A percentile compares a stretch with the other conserved stretches of the same genome.
phyloP scores from a whole-genome alignment of 2,113 vertebrate species.

The Pelvicachromis taeniatus region DNA sequence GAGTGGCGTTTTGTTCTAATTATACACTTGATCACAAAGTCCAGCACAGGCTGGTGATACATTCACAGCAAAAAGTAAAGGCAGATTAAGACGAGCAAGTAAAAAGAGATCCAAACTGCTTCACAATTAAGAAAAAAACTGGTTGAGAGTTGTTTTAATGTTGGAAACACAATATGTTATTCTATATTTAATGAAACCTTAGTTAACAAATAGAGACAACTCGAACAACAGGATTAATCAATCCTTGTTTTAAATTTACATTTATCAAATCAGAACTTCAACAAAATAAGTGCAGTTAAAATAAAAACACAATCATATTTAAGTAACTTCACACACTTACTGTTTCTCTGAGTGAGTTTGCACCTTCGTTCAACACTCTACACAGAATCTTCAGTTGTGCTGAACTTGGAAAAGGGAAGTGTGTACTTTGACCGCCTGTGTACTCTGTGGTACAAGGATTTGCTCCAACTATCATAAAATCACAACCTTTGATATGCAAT shows the following conservation, averaged over 20 bases:
- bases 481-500: neutral
- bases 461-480: neutral
- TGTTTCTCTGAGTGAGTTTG: neutral
- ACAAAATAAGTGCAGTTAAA: neutral
- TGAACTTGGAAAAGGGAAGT: neutral
- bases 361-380: neutral
- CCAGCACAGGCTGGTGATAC: neutral
- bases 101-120: neutral
- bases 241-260: rapidly evolving
- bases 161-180: neutral
- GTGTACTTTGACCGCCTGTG: rapidly evolving
- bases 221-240: neutral
- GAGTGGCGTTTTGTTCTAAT: neutral
- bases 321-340: neutral
- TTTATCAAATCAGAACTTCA: neutral
- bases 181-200: neutral
- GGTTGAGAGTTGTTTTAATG: neutral
- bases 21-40: neutral
- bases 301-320: neutral
- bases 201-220: neutral
- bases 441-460: rapidly evolving
- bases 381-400: neutral
- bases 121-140: rapidly evolving
- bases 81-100: neutral
- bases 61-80: neutral